Conservation (phyloP, 2,888 invertebrate species). For the Monoplex corrugatus region DNA sequence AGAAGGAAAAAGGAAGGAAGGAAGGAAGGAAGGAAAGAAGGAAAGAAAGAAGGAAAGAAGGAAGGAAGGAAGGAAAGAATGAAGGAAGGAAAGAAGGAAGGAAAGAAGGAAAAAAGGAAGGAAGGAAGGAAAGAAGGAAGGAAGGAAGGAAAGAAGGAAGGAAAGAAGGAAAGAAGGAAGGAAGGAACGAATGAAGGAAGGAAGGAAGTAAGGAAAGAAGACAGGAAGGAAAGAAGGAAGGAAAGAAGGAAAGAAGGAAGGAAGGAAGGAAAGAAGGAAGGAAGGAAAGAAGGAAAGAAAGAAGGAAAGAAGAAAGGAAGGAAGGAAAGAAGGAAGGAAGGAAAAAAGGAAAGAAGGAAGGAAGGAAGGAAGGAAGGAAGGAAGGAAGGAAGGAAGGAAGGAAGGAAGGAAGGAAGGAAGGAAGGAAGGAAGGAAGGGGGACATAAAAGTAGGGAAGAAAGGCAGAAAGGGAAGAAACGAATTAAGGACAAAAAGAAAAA, state of each 20-base stretch:
- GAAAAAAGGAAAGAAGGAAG: not conserved
- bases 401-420: not conserved
- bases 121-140: not conserved
- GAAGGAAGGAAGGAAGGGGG: not conserved
- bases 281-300: not conserved
- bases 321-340: not conserved
- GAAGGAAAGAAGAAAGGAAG: not conserved
- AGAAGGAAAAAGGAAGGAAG: not conserved
- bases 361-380: not conserved
- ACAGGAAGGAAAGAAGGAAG: not conserved
- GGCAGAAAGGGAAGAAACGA: too few species aligned
- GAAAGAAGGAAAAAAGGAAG: not conserved
- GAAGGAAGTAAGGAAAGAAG: not conserved
- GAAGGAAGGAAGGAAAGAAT: not conserved
- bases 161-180: not conserved
- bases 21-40: too few species aligned
- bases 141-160: not conserved
- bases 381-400: not conserved
- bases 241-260: not conserved
- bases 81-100: not conserved
- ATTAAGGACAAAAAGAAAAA: too few species aligned
- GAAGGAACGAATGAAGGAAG: too few species aligned
- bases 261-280: not conserved
- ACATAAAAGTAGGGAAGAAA: too few species aligned
- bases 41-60: too few species aligned